Percentiles rank a stretch among this genome's conserved stretches.
Evolutionary conservation across 2,888 invertebrate genomes (phyloP).

Genomic region (Macroteleia sp.): DNA sequence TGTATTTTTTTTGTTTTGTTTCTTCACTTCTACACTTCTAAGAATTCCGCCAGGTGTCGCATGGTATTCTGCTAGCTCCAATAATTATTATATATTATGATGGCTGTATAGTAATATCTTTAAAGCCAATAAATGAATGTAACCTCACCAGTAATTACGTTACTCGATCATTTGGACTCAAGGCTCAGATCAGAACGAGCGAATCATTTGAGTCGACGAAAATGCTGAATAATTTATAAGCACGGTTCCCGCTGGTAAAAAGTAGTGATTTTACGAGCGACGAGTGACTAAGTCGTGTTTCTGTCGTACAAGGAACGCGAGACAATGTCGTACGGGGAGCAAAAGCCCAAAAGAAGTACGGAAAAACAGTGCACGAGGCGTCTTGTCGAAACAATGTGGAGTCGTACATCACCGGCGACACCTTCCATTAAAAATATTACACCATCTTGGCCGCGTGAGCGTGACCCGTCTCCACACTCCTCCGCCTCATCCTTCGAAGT

Average conservation of each 20-base stretch:
- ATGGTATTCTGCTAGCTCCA: no score
- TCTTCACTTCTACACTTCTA: no score
- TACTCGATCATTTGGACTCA: neutral
- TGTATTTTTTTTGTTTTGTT: no score
- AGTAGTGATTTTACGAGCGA: conserved; percentile 58
- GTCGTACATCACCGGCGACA: conserved; percentile 82
- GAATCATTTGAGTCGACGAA: neutral
- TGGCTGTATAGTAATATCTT: no score
- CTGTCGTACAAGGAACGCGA: conserved; percentile 23
- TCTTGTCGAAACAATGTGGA: conserved; percentile 81
- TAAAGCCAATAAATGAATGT: no score
- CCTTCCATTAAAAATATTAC: conserved; percentile 84
- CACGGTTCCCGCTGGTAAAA: conserved; percentile 23
- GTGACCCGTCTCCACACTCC: conserved; percentile 63
- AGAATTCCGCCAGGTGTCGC: no score
- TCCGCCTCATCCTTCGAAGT: conserved; percentile 17
- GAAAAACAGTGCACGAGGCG: conserved; percentile 79
- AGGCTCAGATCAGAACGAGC: neutral
- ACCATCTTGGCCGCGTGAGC: conserved; percentile 76
- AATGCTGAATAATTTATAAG: conserved; percentile 8
- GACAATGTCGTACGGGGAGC: conserved; percentile 51
- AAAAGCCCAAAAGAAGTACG: conserved; percentile 60
- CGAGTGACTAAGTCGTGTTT: conserved; percentile 33
- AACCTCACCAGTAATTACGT: no score
- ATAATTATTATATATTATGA: no score